Conservation (phyloP, 2,113 vertebrate genomes). For the Morphnarchus princeps region DNA sequence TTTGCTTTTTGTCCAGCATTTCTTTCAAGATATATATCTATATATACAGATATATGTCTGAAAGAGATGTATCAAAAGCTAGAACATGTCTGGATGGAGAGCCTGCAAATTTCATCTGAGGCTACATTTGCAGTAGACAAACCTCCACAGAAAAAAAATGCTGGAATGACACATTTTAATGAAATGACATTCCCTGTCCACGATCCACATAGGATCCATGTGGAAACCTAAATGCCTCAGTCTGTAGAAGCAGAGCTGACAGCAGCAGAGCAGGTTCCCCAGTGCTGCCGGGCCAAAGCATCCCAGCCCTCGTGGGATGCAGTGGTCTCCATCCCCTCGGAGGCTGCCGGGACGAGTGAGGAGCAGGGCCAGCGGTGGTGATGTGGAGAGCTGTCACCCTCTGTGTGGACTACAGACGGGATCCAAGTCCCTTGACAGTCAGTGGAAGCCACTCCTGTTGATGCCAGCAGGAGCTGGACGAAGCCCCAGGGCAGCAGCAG, state of each 20-base stretch:
- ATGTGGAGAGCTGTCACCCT: not conserved
- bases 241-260: not conserved
- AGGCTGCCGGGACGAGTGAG: not conserved
- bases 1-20: not conserved
- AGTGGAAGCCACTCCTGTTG: not conserved
- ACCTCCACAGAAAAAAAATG: not conserved
- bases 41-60: not conserved
- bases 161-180: not conserved
- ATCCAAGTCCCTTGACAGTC: not conserved
- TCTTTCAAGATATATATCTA: not conserved
- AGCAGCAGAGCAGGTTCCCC: not conserved
- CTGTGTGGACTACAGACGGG: fast-evolving
- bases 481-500: not conserved
- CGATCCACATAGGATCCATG: not conserved
- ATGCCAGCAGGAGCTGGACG: not conserved
- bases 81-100: not conserved
- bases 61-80: conserved; percentile 3
- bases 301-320: not conserved
- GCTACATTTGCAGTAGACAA: not conserved
- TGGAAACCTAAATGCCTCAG: not conserved
- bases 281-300: not conserved
- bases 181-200: not conserved
- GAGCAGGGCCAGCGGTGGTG: not conserved
- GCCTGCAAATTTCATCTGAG: not conserved
- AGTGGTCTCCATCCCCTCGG: not conserved